Percentiles rank a stretch among this genome's conserved stretches.
These are phyloP conservation scores for Champsocephalus gunnari DNA, from an alignment of 2,797 vertebrate species.

Conservation along the genomic window DNA sequence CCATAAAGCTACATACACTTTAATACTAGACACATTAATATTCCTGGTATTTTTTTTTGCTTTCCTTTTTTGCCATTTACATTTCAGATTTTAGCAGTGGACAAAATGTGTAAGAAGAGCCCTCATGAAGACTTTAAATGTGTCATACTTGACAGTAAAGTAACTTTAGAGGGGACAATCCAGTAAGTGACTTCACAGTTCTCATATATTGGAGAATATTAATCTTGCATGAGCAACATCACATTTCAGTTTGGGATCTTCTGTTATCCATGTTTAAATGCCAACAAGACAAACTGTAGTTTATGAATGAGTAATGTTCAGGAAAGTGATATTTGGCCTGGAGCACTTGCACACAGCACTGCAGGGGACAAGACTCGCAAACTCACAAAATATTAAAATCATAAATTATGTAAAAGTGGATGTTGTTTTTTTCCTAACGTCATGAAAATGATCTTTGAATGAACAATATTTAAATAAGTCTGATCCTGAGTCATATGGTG, in stretches of 20 bases:
- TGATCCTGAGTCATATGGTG: too few species aligned
- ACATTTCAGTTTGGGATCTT: conserved; percentile 50
- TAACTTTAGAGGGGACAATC: conserved; percentile 26
- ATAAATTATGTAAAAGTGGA: neutral
- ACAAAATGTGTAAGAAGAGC: conserved; percentile 4
- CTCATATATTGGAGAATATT: conserved; percentile 26
- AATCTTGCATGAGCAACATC: conserved; percentile 54
- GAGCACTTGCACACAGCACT: conserved; percentile 8
- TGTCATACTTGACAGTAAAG: conserved; percentile 21
- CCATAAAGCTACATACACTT: neutral
- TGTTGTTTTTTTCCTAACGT: neutral
- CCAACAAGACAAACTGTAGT: conserved; percentile 49
- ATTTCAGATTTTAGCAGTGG: conserved; percentile 1
- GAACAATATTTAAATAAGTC: too few species aligned
- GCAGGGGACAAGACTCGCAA: conserved; percentile 6
- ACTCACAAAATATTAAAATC: conserved; percentile 6
- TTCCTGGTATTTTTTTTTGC: neutral
- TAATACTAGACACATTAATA: neutral
- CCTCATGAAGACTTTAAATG: neutral
- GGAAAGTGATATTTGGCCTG: conserved; percentile 40
- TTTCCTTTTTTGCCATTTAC: neutral
- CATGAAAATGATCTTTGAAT: neutral
- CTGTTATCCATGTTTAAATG: conserved; percentile 53
- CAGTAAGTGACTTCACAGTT: conserved; percentile 27
- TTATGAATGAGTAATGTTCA: conserved; percentile 55